Evolutionary conservation across 2,113 vertebrate genomes (phyloP).

Genomic region (Neotoma lepida): DNA sequence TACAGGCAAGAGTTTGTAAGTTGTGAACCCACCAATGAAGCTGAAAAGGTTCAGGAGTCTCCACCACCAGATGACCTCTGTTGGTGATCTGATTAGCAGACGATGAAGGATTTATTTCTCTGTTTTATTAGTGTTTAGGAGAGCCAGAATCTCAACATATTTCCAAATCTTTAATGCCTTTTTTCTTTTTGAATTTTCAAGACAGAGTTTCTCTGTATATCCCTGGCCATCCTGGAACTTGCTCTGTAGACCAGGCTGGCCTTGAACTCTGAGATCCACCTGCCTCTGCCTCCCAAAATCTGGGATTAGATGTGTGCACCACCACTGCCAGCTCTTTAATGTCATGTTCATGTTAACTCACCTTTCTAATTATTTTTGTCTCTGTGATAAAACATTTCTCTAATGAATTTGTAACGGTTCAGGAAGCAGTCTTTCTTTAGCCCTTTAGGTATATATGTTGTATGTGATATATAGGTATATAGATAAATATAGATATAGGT

Average conservation of each 20-base stretch:
- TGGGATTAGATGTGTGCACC: background rate
- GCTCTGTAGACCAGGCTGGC: background rate
- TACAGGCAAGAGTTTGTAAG: background rate
- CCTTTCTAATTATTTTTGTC: background rate
- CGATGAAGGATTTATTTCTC: background rate
- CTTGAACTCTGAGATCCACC: background rate
- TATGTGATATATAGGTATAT: background rate
- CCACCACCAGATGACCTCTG: background rate
- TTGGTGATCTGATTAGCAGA: background rate
- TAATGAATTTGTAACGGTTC: background rate
- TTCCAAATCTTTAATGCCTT: background rate
- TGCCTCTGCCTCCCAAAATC: background rate
- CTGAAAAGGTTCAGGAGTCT: background rate
- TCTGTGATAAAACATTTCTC: background rate
- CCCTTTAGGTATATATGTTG: background rate
- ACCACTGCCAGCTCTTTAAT: background rate
- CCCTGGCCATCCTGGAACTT: background rate
- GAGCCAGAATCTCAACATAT: background rate
- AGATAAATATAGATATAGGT: no score
- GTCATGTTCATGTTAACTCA: background rate
- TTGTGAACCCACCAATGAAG: background rate
- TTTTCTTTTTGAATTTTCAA: background rate
- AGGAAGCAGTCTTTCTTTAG: background rate
- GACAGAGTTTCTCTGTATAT: background rate
- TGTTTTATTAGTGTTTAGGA: background rate